Base-by-base conservation (phyloP, 2,888 invertebrate species). In the Apeira syringaria region DNA sequence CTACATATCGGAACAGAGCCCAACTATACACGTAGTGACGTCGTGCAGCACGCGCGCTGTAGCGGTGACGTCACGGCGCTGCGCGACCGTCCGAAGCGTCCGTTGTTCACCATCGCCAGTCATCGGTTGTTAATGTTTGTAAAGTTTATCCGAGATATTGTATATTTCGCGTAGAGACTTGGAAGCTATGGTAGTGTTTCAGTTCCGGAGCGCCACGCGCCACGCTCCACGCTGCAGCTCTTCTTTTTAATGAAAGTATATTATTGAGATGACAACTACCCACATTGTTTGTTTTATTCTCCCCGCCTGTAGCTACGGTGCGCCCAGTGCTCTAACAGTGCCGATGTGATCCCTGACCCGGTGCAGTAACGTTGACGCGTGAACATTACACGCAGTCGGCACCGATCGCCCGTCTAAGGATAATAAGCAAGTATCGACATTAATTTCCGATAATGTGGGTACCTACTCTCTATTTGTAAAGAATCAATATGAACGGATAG, bases 51-150 rank as follows among this genome's bases (percentile, higher is more conserved):
- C 35, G 15, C 34, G 10, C 22, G 30, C 22, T 41, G 46, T 29
- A 36, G 27, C 35, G 13, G 9, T 20, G 20, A 13, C 8, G n/a
- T 12, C 15, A 12, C 8, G 17, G 5, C 10, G 2, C 1, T 15
- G 26, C 35, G 35, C 29, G 33, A 25, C 44, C 44, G 44, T 44
- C 44, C 44, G 34, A 32, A 31, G 37, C 50, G 46, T 47, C 47
- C 51, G 41, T 45, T 29, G 41, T 48, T 48, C 38, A 47, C 31
- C 42, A 41, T 48, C 38, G 44, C 31, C 42, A 41, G 38, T 64
- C 64, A 66, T 65, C 58, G 56, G 56, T 75, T 76, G 81, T 82
- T 82, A 66, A 79, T 52, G 76, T 80, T 82, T 82, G 65, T 53
- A 80, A 75, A 83, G 74, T 82, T 74, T 80, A 81, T 73, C 50